Conservation (phyloP, 1,140 invertebrate genomes). For the Polypedilum pembai region DNA sequence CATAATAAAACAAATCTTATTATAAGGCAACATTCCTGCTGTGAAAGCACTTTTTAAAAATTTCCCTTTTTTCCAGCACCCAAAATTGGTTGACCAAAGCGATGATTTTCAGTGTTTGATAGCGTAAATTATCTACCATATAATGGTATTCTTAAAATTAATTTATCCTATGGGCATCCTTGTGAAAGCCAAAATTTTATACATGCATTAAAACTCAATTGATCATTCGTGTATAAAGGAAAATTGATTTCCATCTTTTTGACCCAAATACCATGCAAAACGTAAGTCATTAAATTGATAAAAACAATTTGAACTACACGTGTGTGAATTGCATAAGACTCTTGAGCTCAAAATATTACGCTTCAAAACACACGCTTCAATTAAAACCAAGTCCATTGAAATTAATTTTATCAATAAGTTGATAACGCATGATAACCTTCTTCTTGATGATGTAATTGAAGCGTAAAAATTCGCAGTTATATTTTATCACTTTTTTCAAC, state of each 20-base stretch:
- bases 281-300: constrained; percentile 61
- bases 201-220: constrained; percentile 36
- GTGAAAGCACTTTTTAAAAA: constrained; percentile 50
- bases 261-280: constrained; percentile 60
- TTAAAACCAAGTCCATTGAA: constrained; percentile 57
- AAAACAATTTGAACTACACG: constrained; percentile 51
- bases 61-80: constrained; percentile 52
- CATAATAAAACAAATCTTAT: constrained; percentile 53
- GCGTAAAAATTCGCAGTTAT: too few species aligned
- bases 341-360: constrained; percentile 39
- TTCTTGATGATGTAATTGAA: constrained; percentile 34
- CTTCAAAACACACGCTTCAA: constrained; percentile 45
- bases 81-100: constrained; percentile 46
- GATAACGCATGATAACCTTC: constrained; percentile 41
- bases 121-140: constrained; percentile 56
- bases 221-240: constrained; percentile 46
- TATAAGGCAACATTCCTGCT: constrained; percentile 60
- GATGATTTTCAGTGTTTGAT: constrained; percentile 37
- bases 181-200: constrained; percentile 44
- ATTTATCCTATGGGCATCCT: constrained; percentile 46
- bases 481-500: too few species aligned
- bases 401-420: constrained; percentile 41
- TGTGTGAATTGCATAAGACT: constrained; percentile 48
- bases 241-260: constrained; percentile 49
- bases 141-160: constrained; percentile 53